phyloP scores from a whole-genome alignment of 2,797 vertebrate species.

The Pogonophryne albipinna region DNA sequence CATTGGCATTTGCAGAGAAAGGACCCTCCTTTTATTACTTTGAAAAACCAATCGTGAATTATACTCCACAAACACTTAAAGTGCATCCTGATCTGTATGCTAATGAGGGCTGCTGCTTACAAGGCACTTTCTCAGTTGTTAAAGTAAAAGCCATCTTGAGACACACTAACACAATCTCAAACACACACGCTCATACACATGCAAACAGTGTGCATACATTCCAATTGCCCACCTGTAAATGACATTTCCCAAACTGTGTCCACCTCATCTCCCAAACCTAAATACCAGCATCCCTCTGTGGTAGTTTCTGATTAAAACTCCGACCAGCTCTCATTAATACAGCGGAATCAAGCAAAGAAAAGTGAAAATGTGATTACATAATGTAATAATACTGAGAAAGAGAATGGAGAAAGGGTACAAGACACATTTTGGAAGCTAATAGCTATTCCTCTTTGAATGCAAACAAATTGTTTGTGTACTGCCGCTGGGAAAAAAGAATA shows the following conservation, averaged over 20 bases:
- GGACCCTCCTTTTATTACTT: slow-evolving; percentile 45
- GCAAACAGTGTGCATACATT: slow-evolving; percentile 28
- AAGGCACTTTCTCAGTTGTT: slow-evolving; percentile 64
- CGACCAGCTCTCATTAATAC: slow-evolving; percentile 30
- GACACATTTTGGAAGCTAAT: slow-evolving; percentile 15
- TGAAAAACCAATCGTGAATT: slow-evolving; percentile 48
- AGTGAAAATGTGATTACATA: slow-evolving; percentile 7
- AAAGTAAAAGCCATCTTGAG: slow-evolving; percentile 62
- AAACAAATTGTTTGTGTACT: background rate
- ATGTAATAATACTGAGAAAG: slow-evolving; percentile 8
- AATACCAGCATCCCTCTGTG: slow-evolving; percentile 19
- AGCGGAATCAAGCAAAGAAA: background rate
- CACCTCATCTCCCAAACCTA: slow-evolving; percentile 30
- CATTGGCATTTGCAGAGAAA: slow-evolving; percentile 44
- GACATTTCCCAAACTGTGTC: slow-evolving; percentile 46
- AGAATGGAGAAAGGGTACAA: background rate
- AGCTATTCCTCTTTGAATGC: slow-evolving; percentile 22
- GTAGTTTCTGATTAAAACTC: slow-evolving; percentile 5
- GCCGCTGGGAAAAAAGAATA: slow-evolving; percentile 2
- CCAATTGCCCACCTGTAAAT: slow-evolving; percentile 56
- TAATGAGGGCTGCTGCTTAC: slow-evolving; percentile 65
- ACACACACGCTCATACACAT: background rate
- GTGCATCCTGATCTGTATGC: slow-evolving; percentile 64
- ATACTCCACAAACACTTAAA: slow-evolving; percentile 63
- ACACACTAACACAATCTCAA: slow-evolving; percentile 26